Evolutionary conservation across 1,140 invertebrate genomes (phyloP), one percentile per base, ranked within the genome.

Genomic region (Neocloeon triangulifer): DNA sequence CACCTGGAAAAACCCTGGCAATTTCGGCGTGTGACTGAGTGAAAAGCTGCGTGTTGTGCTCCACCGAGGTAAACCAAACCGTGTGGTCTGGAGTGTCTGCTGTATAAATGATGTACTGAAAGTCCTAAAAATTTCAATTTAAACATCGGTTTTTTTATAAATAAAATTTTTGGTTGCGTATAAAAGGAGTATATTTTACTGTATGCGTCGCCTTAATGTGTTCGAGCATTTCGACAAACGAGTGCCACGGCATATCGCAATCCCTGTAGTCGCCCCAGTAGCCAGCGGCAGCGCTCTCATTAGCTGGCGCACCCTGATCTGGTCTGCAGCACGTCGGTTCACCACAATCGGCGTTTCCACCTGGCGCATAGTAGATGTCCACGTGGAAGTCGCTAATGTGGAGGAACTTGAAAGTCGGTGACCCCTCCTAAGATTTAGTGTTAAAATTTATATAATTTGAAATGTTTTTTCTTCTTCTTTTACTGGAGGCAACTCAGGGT

Each of bases 81-180:
- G 73, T 68, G 45, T 91, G 82, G 36, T 79, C 68, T 27, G 84
- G 67, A 3, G 79, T 59, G 44, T 88, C 82, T 5, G 82, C 82
- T 13, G 82, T 82, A 51, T 79, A 82, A 41, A 84, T 74, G 34
- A 89, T 59, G 14, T 66, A 62, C 34, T 81, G 71, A 31, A 75
- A 59, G 50, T 73, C 54, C 53, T n/a, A n/a, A n/a, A n/a, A n/a
- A n/a, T n/a, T n/a, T n/a, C n/a, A n/a, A n/a, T n/a, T n/a, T n/a
- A n/a, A n/a, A 14, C 10, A 27, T n/a, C n/a, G 27, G 37, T n/a
- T n/a, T n/a, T n/a, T n/a, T n/a, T n/a, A n/a, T n/a, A n/a, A n/a
- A n/a, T n/a, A n/a, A n/a, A n/a, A n/a, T n/a, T n/a, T n/a, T n/a
- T n/a, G n/a, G n/a, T n/a, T n/a, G n/a, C n/a, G n/a, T n/a, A n/a